phyloP scores from a whole-genome alignment of 2,797 vertebrate species.

The Centropyge bicolor region DNA sequence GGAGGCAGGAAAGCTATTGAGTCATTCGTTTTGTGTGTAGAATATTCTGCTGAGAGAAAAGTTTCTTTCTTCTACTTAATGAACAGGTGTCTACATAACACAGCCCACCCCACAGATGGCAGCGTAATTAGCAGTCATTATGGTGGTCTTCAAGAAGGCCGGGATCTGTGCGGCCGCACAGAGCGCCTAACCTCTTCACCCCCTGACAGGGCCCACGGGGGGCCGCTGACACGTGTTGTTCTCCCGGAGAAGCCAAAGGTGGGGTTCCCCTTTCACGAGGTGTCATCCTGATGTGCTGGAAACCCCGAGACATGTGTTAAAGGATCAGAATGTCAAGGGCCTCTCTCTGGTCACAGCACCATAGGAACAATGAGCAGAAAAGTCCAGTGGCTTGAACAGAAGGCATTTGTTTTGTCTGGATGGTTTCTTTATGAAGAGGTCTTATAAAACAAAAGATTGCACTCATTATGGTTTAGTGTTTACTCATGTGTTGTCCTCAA shows the following conservation, averaged over 20 bases:
- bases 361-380: constrained; percentile 64
- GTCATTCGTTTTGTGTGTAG: constrained; percentile 45
- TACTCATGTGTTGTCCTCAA: neutral
- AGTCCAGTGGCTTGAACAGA: constrained; percentile 53
- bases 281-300: constrained; percentile 84
- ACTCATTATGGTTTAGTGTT: constrained; percentile 16
- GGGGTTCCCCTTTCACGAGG: constrained; percentile 81
- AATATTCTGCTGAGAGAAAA: constrained; percentile 61
- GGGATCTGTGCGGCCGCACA: constrained; percentile 79
- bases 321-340: constrained; percentile 83
- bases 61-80: constrained; percentile 81
- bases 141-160: constrained; percentile 82
- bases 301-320: constrained; percentile 79
- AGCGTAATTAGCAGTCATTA: constrained; percentile 87
- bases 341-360: constrained; percentile 68
- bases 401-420: constrained; percentile 44
- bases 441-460: constrained; percentile 22
- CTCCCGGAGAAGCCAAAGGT: constrained; percentile 78
- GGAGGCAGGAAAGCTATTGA: constrained; percentile 21
- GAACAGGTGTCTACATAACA: constrained; percentile 88
- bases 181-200: constrained; percentile 85
- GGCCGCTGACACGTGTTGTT: constrained; percentile 83
- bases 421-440: constrained; percentile 24
- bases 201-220: constrained; percentile 78
- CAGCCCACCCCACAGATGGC: constrained; percentile 85